Conservation (phyloP, 2,797 vertebrate species). For the Serranus cabrilla region DNA sequence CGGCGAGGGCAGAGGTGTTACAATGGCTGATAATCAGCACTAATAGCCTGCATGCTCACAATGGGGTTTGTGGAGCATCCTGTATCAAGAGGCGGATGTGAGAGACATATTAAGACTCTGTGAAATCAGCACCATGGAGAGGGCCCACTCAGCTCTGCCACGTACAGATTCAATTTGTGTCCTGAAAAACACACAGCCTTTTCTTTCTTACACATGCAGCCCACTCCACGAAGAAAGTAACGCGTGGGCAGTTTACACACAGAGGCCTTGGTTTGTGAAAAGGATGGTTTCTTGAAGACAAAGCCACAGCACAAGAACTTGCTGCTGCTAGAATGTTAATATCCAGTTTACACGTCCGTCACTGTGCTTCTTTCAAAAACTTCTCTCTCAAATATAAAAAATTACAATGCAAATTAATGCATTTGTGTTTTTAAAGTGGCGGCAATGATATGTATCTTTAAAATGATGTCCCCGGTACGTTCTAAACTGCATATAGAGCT, state of each 20-base stretch:
- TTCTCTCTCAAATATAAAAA: background rate
- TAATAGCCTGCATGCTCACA: background rate
- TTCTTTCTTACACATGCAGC: conserved; percentile 15
- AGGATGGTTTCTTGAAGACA: conserved; percentile 13
- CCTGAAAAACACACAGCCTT: conserved; percentile 9
- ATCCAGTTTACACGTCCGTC: background rate
- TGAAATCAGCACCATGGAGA: conserved; percentile 80
- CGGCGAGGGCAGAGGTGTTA: conserved; percentile 23
- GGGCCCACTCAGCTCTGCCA: conserved; percentile 13
- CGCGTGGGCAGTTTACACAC: conserved; percentile 30
- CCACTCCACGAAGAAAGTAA: conserved; percentile 34
- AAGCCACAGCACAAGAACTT: background rate
- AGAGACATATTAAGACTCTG: background rate
- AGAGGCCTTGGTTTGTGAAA: conserved; percentile 60
- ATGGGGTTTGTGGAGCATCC: background rate
- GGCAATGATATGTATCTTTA: background rate
- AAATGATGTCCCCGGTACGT: background rate
- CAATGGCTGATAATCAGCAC: conserved; percentile 15
- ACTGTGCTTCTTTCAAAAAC: background rate
- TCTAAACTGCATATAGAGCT: background rate
- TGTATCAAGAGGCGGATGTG: background rate
- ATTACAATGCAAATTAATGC: background rate
- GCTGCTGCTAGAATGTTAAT: background rate
- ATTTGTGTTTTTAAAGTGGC: background rate
- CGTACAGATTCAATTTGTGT: background rate